Evolutionary conservation across 2,888 invertebrate genomes (phyloP), one percentile per base, ranked within the genome.

Genomic region (Drosophila nr. medialis): DNA sequence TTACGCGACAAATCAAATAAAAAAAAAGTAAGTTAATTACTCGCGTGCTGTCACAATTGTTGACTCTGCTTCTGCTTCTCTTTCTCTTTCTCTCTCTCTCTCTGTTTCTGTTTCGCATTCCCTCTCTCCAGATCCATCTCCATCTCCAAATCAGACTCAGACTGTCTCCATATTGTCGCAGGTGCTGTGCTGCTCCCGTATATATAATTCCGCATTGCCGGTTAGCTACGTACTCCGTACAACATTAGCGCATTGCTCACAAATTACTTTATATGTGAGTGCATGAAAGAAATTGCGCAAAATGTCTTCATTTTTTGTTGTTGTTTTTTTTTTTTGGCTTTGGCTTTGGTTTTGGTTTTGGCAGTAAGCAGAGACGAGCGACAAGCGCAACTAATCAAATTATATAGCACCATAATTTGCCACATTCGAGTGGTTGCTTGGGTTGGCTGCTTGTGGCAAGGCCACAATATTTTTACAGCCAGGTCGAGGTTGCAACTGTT

Each of bases 41-140:
- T 73, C 71, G 86, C 83, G 77, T 85, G 85, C 70, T 86, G 86
- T 86, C 87, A 85, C 85, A 83, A 83, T 83, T 81, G 82, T 73
- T 75, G 81, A 36, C 67, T 65, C 65, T 61, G 60, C 65, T 65
- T 58, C 53, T 49, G 29, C 50, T 61, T 54, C 48, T 62, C 56
- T 32, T 30, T 29, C 40, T 21, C 24, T n/a, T 15, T 27, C 27
- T 27, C 3, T 27, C 4, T 27, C 27, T 27, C 3, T 27, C 4
- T 27, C 18, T n/a, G 5, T 21, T 21, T 1, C 38, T 2, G 6
- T 13, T 27, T 49, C 11, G n/a, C 29, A 30, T 34, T 18, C 53
- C 40, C n/a, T 6, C 27, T 50, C 29, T 5, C 49, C 49, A 49
- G 49, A 27, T 29, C 38, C n/a, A 24, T 42, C 13, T 45, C n/a